Conservation (phyloP, 2,888 invertebrate species). For the Xestia ashworthii region DNA sequence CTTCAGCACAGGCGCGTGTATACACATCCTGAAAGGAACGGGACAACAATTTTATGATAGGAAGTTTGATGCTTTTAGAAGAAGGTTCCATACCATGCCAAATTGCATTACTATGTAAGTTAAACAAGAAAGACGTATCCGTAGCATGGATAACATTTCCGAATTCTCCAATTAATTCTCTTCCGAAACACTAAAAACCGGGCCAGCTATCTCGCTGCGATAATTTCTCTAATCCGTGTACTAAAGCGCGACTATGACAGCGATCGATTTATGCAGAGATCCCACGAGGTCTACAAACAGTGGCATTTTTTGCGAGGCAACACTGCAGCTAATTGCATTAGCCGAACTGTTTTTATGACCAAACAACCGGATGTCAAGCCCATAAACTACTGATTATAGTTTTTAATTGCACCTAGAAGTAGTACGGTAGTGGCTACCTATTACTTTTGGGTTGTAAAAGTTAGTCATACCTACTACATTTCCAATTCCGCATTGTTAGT, state of each 20-base stretch:
- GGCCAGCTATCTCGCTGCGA: neutral
- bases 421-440: neutral
- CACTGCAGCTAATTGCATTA: slow-evolving; percentile 44
- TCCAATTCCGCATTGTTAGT: neutral
- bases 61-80: neutral
- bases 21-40: neutral
- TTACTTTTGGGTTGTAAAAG: neutral
- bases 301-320: slow-evolving; percentile 42
- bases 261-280: slow-evolving; percentile 29
- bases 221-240: slow-evolving; percentile 28
- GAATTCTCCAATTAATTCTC: neutral
- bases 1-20: neutral
- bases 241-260: slow-evolving; percentile 21
- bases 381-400: slow-evolving; percentile 57
- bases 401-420: slow-evolving; percentile 26
- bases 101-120: neutral
- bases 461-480: neutral
- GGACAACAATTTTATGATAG: neutral
- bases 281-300: slow-evolving; percentile 43
- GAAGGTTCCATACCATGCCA: neutral
- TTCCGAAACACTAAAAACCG: neutral
- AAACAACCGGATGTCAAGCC: slow-evolving; percentile 64
- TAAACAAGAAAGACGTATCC: neutral
- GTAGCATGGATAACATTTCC: neutral
- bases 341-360: slow-evolving; percentile 52